Base-by-base conservation (phyloP, 2,113 vertebrate species). In the Notothenia coriiceps region DNA sequence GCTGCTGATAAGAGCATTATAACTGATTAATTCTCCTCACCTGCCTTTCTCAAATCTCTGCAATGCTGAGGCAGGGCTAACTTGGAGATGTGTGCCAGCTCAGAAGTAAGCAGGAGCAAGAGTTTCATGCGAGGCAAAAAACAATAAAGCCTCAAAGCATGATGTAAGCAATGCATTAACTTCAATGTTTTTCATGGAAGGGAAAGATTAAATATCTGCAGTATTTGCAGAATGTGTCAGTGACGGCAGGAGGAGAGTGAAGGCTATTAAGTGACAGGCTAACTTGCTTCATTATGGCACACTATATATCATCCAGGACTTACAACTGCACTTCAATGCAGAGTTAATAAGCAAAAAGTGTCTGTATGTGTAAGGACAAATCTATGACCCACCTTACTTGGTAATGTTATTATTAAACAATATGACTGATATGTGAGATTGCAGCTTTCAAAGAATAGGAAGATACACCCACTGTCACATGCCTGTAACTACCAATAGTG, bases 1-100 rank as follows among this genome's bases (percentile, higher is more conserved):
- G 74, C 81, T 74, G 62, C 79, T 79, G 69, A 73, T 87, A 93
- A 94, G 84, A 93, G 92, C 86, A 94, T 95, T 94, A 93, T 7
- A 44, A 10, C 76, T 75, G 76, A 88, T 90, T 90, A 86, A 85
- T 89, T 77, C 71, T 71, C 67, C 72, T 87, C 84, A 86, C 82
- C 85, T 88, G 82, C 70, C 83, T 44, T 49, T 25, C 51, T 84
- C 77, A 87, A 94, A 93, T 92, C 90, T 87, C 80, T 46, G 63
- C 61, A 86, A 17, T 92, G 94, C 91, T 93, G 92, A 91, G 82
- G 74, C 70, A 86, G 86, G 61, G 51, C 35, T 35, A 88, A 80
- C 65, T 22, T 40, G 14, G 66, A 68, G 71, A 80, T 43, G 79
- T 43, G 74, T 72, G 82, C 73, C 75, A 87, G 67, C 77, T 86